Percentiles rank a stretch among this genome's conserved stretches.
Evolutionary conservation across 2,113 vertebrate species (phyloP).

Genomic region (Pteruthius melanotis): DNA sequence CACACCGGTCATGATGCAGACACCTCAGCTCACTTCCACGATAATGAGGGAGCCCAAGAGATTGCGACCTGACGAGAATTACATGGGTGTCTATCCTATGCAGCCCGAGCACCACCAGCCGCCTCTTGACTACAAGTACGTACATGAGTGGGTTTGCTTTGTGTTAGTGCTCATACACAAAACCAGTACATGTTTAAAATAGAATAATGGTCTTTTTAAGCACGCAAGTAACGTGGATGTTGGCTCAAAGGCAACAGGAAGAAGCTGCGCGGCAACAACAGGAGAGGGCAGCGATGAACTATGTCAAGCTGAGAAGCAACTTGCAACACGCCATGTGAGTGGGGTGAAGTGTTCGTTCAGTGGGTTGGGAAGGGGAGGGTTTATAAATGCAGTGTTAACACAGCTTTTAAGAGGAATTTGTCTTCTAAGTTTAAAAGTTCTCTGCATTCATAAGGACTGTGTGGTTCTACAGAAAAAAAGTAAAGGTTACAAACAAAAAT

Average conservation of each 20-base stretch:
- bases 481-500: not conserved
- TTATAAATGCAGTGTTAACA: not conserved
- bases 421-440: not conserved
- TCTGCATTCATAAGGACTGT: not conserved
- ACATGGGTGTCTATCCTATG: slow-evolving; percentile 92
- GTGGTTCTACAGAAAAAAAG: not conserved
- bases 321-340: slow-evolving; percentile 98
- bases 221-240: slow-evolving; percentile 99
- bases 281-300: slow-evolving; percentile 95
- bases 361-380: not conserved
- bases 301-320: slow-evolving; percentile 97
- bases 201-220: slow-evolving; percentile 81
- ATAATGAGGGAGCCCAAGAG: slow-evolving; percentile 96
- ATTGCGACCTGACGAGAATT: slow-evolving; percentile 89
- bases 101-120: slow-evolving; percentile 92
- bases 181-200: slow-evolving; percentile 74
- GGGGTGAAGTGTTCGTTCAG: not conserved
- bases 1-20: slow-evolving; percentile 94
- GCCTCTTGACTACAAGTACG: slow-evolving; percentile 97
- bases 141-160: slow-evolving; percentile 57
- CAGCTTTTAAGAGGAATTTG: not conserved
- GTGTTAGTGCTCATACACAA: slow-evolving; percentile 65
- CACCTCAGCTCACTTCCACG: slow-evolving; percentile 93
- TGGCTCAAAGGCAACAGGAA: slow-evolving; percentile 96
- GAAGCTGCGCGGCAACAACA: slow-evolving; percentile 91